A percentile compares a stretch with the other conserved stretches of the same genome.
phyloP scores from a whole-genome alignment of 1,140 invertebrate genomes.

The Drosophila simulans region DNA sequence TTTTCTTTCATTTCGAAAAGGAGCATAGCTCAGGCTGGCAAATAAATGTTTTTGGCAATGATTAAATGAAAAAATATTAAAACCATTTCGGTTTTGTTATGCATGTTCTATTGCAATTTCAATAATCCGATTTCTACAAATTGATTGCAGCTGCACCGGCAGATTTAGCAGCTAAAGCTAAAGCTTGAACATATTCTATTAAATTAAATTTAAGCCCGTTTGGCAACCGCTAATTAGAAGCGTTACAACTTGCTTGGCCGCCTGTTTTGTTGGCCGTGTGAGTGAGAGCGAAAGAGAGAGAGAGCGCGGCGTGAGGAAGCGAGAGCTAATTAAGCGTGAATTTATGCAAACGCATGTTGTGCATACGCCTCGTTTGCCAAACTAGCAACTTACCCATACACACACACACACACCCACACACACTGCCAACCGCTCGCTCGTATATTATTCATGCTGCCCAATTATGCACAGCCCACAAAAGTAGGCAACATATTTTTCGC shows the following conservation, averaged over 20 bases:
- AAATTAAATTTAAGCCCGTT: slow-evolving; percentile 60
- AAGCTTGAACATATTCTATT: slow-evolving; percentile 20
- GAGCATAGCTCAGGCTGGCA: not conserved
- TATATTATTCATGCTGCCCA: slow-evolving; percentile 69
- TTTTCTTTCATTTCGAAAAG: slow-evolving; percentile 10
- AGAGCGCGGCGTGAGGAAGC: slow-evolving; percentile 15
- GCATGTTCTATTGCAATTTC: no score
- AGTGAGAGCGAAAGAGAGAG: not conserved
- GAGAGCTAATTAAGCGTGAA: slow-evolving; percentile 76
- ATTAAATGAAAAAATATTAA: not conserved
- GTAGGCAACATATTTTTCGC: slow-evolving; percentile 63
- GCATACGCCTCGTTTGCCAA: slow-evolving; percentile 72
- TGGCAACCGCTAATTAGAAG: slow-evolving; percentile 64
- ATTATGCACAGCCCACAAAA: slow-evolving; percentile 62
- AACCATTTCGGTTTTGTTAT: no score
- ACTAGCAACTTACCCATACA: slow-evolving; percentile 58
- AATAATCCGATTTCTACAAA: no score
- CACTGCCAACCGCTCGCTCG: slow-evolving; percentile 1
- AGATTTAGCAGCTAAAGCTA: not conserved
- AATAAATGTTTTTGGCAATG: not conserved
- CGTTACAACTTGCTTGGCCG: slow-evolving; percentile 40
- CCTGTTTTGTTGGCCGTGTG: slow-evolving; percentile 1
- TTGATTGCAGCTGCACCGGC: not conserved
- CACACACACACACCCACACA: slow-evolving; percentile 3
- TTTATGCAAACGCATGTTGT: slow-evolving; percentile 81